Conservation (phyloP, 2,797 vertebrate genomes). For the Pangasius sanitwongsei region DNA sequence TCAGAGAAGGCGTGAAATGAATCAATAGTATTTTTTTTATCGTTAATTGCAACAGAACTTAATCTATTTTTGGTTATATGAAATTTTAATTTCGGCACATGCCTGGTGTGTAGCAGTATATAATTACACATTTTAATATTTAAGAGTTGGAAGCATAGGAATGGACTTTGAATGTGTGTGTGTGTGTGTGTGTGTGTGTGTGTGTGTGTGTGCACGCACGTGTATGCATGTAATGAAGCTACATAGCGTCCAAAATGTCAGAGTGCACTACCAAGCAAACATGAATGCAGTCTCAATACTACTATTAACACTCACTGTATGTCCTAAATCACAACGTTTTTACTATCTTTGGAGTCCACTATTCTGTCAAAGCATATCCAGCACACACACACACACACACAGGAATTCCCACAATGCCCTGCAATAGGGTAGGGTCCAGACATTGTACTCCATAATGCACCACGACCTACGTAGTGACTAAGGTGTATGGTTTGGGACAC, state of each 20-base stretch:
- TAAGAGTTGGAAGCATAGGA: conserved; percentile 60
- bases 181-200: conserved; percentile 14
- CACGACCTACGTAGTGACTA: background rate
- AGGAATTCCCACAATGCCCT: conserved; percentile 6
- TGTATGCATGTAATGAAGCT: conserved; percentile 27
- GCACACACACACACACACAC: conserved; percentile 7
- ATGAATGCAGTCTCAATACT: conserved; percentile 34
- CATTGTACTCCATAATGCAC: background rate
- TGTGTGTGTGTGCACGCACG: conserved; percentile 12
- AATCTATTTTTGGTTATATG: background rate
- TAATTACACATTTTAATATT: conserved; percentile 58
- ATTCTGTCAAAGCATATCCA: background rate
- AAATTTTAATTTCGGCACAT: conserved; percentile 56
- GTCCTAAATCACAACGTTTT: conserved; percentile 21
- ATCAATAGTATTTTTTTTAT: background rate
- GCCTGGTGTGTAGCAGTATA: conserved; percentile 63
- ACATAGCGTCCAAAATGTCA: conserved; percentile 40
- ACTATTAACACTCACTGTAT: conserved; percentile 14
- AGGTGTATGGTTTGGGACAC: background rate
- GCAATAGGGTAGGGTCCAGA: background rate
- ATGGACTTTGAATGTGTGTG: conserved; percentile 32
- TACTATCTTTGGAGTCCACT: conserved; percentile 24
- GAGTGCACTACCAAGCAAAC: conserved; percentile 43
- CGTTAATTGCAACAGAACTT: background rate
- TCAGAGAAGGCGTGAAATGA: background rate